Conservation (phyloP, 2,888 invertebrate species). For the Prosapia bicincta region DNA sequence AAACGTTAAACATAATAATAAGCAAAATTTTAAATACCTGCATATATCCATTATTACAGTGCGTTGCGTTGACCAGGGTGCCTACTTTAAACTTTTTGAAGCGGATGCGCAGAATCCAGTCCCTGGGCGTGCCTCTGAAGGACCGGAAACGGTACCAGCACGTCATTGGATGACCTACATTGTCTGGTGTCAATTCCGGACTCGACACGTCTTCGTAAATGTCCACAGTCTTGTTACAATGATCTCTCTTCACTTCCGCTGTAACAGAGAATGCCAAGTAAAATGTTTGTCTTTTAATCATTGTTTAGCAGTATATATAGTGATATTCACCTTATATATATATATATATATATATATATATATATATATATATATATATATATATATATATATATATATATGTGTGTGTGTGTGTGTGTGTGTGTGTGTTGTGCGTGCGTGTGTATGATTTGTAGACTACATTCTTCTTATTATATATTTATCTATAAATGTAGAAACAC, state of each 20-base stretch:
- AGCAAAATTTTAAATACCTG: conserved; percentile 75
- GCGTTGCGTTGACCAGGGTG: conserved; percentile 78
- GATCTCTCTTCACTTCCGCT: conserved; percentile 68
- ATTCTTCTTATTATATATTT: no score
- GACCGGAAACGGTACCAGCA: conserved; percentile 90
- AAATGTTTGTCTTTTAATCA: no score
- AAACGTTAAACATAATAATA: no score
- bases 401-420: no score
- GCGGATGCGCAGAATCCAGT: conserved; percentile 84
- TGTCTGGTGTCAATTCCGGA: conserved; percentile 77
- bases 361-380: no score
- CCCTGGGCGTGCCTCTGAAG: conserved; percentile 80
- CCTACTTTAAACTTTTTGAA: conserved; percentile 94
- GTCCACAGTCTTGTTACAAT: conserved; percentile 92
- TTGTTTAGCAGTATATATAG: no score
- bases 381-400: no score
- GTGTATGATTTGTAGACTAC: no score
- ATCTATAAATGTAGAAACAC: no score
- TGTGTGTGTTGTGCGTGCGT: no score
- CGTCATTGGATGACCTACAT: conserved; percentile 79
- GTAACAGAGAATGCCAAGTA: background rate
- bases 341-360: no score
- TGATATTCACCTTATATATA: no score
- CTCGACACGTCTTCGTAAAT: conserved; percentile 90
- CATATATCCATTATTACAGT: conserved; percentile 83